Evolutionary conservation across 2,113 vertebrate genomes (phyloP), one percentile per base, ranked within the genome.

Genomic region (Odocoileus hemionus): DNA sequence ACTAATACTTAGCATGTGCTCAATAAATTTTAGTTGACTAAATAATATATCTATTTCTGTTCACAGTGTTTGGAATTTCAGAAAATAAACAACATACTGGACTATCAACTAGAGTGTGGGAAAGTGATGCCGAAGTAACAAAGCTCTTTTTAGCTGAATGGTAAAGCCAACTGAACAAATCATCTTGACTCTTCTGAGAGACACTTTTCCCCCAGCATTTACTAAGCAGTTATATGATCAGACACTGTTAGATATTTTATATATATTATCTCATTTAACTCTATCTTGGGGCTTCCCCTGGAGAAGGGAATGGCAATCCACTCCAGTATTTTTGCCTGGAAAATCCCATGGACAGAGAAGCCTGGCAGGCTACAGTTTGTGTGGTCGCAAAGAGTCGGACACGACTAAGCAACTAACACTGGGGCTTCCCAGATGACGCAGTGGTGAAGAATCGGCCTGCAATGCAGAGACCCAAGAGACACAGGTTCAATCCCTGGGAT

Each of bases 11-110:
- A 54, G 64, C 50, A 25, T 33, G 7, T 67, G 19, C 19, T 93
- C 61, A 89, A 33, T 64, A 55, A 67, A 96, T 17, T 74, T 79
- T 39, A 88, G n/a, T 8, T 91, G 55, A 79, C 89, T 47, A 45
- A 87, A 54, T 64, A 13, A 96, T 70, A 80, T n/a, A 54, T 6
- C 94, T 55, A 30, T 61, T 94, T 88, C n/a, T 82, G 14, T 26
- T 92, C 57, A 94, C 0, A 25, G 36, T 57, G 26, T 74, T 80
- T 92, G 55, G n/a, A 76, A 89, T 96, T 92, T 95, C 57, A 90
- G 94, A 54, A 74, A 96, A 88, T 80, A 61, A 96, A 92, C 39
- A 84, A 39, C 7, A 76, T 30, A 82, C 36, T 64, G 21, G 10
- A 80, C 26, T 28, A 47, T 28, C 54, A 79, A 78, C 55, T 28